phyloP scores from a whole-genome alignment of 1,140 invertebrate species.

The Ceratosolen fusciceps region DNA sequence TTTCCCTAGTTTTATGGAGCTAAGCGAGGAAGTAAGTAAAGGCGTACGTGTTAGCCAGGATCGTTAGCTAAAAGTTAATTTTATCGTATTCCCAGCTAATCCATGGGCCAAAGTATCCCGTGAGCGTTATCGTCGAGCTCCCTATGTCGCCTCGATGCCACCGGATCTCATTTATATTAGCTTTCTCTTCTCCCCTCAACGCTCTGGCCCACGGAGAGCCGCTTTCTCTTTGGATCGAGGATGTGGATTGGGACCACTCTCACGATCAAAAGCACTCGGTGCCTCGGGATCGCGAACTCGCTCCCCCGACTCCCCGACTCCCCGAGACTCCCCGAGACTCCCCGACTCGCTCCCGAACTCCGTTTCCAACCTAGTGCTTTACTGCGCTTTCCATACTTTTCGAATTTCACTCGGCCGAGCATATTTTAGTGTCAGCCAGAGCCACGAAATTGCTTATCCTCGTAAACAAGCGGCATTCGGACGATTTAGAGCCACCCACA shows the following conservation, averaged over 20 bases:
- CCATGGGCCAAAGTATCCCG: neutral
- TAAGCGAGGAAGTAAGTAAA: neutral
- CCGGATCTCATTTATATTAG: neutral
- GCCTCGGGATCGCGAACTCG: neutral
- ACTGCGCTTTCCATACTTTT: slow-evolving; percentile 1
- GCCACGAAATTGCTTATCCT: neutral
- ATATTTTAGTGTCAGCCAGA: slow-evolving; percentile 2
- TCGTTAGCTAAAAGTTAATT: neutral
- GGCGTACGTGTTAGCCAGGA: neutral
- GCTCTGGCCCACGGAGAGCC: neutral
- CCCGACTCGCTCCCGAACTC: neutral
- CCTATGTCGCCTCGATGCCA: neutral
- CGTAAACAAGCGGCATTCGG: neutral
- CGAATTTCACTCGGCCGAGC: neutral
- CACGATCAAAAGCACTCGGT: neutral
- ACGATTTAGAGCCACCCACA: neutral
- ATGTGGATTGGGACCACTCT: neutral
- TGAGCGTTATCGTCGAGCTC: neutral
- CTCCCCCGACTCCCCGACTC: too few relatives aligned
- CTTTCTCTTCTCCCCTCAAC: neutral
- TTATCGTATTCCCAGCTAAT: slow-evolving; percentile 7
- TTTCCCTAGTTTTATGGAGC: neutral
- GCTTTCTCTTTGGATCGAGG: neutral
- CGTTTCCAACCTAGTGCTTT: neutral
- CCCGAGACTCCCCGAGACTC: too few relatives aligned